Conservation (phyloP, 2,113 vertebrate species). For the Bathybates hornii region DNA sequence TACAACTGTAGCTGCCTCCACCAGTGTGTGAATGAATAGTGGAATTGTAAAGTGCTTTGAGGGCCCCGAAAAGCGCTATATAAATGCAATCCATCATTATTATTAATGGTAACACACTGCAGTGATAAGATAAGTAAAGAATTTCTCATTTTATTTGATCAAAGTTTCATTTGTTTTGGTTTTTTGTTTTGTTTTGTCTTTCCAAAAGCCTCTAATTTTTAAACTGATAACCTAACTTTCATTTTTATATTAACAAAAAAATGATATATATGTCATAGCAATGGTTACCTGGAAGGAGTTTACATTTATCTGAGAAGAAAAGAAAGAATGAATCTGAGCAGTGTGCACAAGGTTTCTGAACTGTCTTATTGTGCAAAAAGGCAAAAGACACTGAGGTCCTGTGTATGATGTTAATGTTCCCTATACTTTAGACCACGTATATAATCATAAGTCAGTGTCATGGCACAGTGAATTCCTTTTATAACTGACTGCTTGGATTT, state of each 20-base stretch:
- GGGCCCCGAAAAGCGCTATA: no score
- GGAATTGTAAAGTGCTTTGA: no score
- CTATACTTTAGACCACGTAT: background rate
- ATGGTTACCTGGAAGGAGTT: background rate
- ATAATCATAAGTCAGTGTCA: background rate
- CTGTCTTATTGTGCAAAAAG: background rate
- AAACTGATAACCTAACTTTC: background rate
- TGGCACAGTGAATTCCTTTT: background rate
- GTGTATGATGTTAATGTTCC: background rate
- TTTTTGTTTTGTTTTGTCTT: background rate
- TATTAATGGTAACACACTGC: background rate
- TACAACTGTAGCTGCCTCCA: no score
- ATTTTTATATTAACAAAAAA: background rate
- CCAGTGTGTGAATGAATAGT: no score
- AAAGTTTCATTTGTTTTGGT: background rate
- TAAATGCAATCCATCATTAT: no score
- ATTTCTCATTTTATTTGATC: background rate
- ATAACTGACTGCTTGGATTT: background rate
- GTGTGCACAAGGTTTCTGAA: background rate
- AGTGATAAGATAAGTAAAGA: background rate
- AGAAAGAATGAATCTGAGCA: background rate
- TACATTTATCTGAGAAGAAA: background rate
- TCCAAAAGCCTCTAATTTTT: background rate
- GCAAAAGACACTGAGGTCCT: background rate
- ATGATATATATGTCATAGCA: background rate